Conservation (phyloP, 2,888 invertebrate genomes). For the Halictus ligatus region DNA sequence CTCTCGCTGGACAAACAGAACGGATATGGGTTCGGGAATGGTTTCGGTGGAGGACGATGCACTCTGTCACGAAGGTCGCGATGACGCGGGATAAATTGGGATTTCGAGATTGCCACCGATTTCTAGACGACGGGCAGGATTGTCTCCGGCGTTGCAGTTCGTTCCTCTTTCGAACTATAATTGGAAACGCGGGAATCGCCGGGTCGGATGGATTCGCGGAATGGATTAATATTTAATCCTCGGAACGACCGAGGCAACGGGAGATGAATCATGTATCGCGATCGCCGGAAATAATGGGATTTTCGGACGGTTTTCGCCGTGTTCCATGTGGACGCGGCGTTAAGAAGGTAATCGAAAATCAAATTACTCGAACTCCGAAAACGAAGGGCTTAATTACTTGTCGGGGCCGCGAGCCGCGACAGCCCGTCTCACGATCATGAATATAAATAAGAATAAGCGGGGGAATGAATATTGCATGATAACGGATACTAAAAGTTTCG, state of each 20-base stretch:
- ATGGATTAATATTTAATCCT: constrained; percentile 43
- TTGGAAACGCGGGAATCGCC: constrained; percentile 41
- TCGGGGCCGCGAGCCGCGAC: background rate
- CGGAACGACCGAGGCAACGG: background rate
- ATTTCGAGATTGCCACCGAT: constrained; percentile 59
- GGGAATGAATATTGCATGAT: constrained; percentile 37
- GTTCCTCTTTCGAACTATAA: constrained; percentile 34
- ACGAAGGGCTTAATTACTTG: background rate
- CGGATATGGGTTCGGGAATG: constrained; percentile 14
- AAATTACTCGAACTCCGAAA: background rate
- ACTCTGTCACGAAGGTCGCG: constrained; percentile 40
- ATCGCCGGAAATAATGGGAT: constrained; percentile 9
- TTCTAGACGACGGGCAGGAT: constrained; percentile 33
- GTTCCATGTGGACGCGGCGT: background rate
- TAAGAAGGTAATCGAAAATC: background rate
- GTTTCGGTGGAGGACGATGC: constrained; percentile 44
- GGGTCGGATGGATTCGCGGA: constrained; percentile 26
- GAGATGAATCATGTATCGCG: constrained; percentile 16
- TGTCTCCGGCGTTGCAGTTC: constrained; percentile 39
- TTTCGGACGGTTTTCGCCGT: background rate
- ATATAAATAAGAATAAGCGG: constrained; percentile 15
- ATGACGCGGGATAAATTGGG: constrained; percentile 55
- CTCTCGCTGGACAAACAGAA: background rate
- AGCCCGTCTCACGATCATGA: constrained; percentile 5
- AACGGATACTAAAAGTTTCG: constrained; percentile 40